Conservation (phyloP, 2,888 invertebrate species). For the Orthonevra nobilis region DNA sequence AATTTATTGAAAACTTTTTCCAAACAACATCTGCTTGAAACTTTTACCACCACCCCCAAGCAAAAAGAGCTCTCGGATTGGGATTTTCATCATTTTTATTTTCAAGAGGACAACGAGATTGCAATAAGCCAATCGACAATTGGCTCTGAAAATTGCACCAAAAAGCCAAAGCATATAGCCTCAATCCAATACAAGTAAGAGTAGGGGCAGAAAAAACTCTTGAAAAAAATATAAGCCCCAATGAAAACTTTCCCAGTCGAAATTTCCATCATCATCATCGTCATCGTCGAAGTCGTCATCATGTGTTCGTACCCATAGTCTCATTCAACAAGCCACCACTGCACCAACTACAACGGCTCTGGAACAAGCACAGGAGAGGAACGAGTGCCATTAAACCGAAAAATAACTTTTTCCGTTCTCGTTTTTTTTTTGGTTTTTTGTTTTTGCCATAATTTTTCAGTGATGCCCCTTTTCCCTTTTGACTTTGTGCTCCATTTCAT, state of each 20-base stretch:
- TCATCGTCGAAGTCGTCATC: slow-evolving; percentile 39
- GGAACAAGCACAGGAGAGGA: slow-evolving; percentile 16
- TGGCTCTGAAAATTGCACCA: slow-evolving; percentile 45
- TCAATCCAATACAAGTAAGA: slow-evolving; percentile 2
- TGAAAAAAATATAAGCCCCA: slow-evolving; percentile 48
- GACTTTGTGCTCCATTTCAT: slow-evolving; percentile 43
- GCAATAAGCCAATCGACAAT: slow-evolving; percentile 71
- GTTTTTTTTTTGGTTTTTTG: slow-evolving; percentile 28
- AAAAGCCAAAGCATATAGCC: slow-evolving; percentile 14
- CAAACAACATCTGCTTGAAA: slow-evolving; percentile 51
- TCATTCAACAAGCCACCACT: slow-evolving; percentile 54
- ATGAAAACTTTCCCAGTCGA: slow-evolving; percentile 49
- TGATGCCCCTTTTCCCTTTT: slow-evolving; percentile 32
- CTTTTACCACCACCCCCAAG: slow-evolving; percentile 15
- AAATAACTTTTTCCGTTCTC: slow-evolving; percentile 61
- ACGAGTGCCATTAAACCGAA: slow-evolving; percentile 71
- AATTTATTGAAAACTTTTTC: slow-evolving; percentile 22
- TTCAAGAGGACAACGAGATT: slow-evolving; percentile 66
- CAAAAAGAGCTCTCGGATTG: slow-evolving; percentile 42
- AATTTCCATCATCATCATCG: slow-evolving; percentile 50
- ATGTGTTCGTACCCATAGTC: slow-evolving; percentile 54
- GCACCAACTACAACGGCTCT: slow-evolving; percentile 35
- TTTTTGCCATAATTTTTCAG: no score
- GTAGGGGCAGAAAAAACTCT: slow-evolving; percentile 26
- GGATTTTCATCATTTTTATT: slow-evolving; percentile 62